These are phyloP conservation scores for Zoanthus sociatus DNA, from an alignment of 92 coral and sea anemone genomes.

Conservation along the genomic window DNA sequence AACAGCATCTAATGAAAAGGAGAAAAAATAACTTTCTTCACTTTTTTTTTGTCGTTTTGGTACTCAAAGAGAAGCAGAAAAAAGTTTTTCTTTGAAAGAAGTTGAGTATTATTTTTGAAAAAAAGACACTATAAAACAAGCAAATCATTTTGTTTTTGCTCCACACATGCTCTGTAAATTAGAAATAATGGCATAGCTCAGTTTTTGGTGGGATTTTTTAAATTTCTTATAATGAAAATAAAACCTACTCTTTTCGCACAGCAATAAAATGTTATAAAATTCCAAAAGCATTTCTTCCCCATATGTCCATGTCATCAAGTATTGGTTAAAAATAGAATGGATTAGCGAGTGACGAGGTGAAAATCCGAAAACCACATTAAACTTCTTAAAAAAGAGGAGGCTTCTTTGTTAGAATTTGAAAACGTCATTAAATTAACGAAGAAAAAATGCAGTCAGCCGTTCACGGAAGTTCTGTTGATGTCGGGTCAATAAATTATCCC, in stretches of 20 bases:
- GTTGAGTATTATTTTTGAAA: too few relatives aligned
- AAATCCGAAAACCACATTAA: conserved; percentile 32
- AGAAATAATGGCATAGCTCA: too few relatives aligned
- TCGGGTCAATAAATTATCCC: neutral
- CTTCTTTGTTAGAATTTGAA: neutral
- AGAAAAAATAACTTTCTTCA: too few relatives aligned
- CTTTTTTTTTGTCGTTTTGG: too few relatives aligned
- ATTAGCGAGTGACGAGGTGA: conserved; percentile 45
- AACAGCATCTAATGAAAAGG: too few relatives aligned
- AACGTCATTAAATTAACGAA: neutral
- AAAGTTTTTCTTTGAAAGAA: too few relatives aligned
- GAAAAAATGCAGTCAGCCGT: neutral
- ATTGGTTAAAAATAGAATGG: conserved; percentile 8
- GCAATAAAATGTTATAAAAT: neutral
- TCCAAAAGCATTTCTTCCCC: neutral
- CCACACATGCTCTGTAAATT: too few relatives aligned
- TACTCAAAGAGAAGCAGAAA: too few relatives aligned
- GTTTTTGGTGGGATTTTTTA: neutral
- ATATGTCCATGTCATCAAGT: conserved; percentile 21
- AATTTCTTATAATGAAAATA: neutral
- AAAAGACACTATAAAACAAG: too few relatives aligned
- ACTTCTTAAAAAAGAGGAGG: neutral
- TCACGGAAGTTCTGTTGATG: too few relatives aligned
- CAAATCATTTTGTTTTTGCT: too few relatives aligned
- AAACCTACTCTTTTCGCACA: neutral